A percentile compares a stretch with the other conserved stretches of the same genome.
phyloP scores from a whole-genome alignment of 2,113 vertebrate species.

The Laticauda colubrina region DNA sequence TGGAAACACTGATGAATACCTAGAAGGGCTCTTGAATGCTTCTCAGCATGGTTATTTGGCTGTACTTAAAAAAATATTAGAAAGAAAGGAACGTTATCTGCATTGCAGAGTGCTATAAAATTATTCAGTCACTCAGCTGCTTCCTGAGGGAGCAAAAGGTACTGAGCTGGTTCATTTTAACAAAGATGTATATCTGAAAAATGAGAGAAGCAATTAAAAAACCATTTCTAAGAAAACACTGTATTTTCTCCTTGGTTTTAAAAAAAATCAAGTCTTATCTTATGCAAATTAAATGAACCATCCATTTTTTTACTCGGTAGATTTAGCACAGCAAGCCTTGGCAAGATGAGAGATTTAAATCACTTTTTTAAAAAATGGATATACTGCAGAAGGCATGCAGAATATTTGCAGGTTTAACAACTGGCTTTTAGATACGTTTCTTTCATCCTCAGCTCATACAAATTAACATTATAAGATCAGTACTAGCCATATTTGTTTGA shows the following conservation, averaged over 20 bases:
- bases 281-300: constrained; percentile 19
- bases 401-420: neutral
- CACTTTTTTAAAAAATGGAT: neutral
- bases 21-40: constrained; percentile 28
- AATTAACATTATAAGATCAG: neutral
- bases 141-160: constrained; percentile 27
- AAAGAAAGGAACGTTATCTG: constrained; percentile 41
- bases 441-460: neutral
- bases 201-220: constrained; percentile 37
- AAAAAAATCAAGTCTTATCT: neutral
- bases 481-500: neutral
- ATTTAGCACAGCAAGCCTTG: neutral
- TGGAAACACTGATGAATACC: constrained; percentile 38
- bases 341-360: constrained; percentile 4
- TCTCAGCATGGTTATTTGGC: constrained; percentile 45
- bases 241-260: constrained; percentile 2
- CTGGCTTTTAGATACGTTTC: neutral
- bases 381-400: neutral
- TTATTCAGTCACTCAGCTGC: constrained; percentile 18
- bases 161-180: constrained; percentile 1
- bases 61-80: constrained; percentile 29
- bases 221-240: constrained; percentile 12
- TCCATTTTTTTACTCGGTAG: constrained; percentile 8
- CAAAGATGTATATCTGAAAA: constrained; percentile 36
- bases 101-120: constrained; percentile 50